Evolutionary conservation across 2,888 invertebrate genomes (phyloP).

Genomic region (Lycaena phlaeas): DNA sequence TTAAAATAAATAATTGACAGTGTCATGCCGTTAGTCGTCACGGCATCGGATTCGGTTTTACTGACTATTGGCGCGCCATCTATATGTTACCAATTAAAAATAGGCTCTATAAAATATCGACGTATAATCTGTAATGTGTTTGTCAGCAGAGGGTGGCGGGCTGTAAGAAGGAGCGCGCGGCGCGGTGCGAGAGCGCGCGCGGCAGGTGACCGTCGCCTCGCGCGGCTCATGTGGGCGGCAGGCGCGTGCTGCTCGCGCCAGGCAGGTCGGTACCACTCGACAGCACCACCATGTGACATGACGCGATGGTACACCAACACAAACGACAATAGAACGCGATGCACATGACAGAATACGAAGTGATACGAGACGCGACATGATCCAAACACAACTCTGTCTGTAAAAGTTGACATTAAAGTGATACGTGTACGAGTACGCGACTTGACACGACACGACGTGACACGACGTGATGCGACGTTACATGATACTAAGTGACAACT

Average conservation of each 20-base stretch:
- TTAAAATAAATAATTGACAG: no score
- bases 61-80: no score
- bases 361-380: no score
- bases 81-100: no score
- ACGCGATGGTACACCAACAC: not conserved
- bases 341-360: not conserved
- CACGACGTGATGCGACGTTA: not conserved
- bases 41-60: no score
- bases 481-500: not conserved
- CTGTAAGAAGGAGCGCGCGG: constrained; percentile 37
- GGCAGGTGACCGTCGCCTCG: constrained; percentile 65
- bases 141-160: constrained; percentile 62
- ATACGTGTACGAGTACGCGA: not conserved
- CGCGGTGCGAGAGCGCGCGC: constrained; percentile 59
- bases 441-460: not conserved
- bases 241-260: constrained; percentile 72
- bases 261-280: constrained; percentile 41
- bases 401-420: no score
- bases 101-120: no score
- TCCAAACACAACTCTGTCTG: no score
- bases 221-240: constrained; percentile 72
- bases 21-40: no score
- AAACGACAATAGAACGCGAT: not conserved
- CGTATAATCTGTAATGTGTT: constrained; percentile 13
- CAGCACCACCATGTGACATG: not conserved